Conservation (phyloP, 1,140 invertebrate species). For the Drosophila sturtevanti region DNA sequence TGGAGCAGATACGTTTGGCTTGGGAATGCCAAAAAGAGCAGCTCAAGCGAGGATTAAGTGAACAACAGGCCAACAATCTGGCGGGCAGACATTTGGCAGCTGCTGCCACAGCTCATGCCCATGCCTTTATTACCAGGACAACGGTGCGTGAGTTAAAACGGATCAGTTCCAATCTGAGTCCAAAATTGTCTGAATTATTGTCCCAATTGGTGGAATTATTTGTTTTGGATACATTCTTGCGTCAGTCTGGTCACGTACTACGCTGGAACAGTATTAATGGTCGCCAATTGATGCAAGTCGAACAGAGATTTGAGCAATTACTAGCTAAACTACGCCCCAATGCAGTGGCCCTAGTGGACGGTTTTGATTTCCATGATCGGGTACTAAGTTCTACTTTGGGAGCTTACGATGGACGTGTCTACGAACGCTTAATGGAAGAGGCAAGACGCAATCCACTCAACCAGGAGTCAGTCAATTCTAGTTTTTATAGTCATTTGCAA, state of each 20-base stretch:
- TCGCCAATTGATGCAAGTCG: constrained; percentile 86
- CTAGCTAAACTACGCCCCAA: constrained; percentile 90
- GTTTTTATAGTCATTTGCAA: constrained; percentile 89
- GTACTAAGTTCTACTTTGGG: constrained; percentile 92
- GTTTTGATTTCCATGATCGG: constrained; percentile 94
- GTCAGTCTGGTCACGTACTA: constrained; percentile 89
- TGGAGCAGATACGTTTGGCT: constrained; percentile 87
- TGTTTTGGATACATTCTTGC: constrained; percentile 88
- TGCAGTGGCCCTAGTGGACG: constrained; percentile 94
- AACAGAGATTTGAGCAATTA: constrained; percentile 87
- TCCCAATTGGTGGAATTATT: constrained; percentile 90
- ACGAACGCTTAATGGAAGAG: constrained; percentile 92
- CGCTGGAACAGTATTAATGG: constrained; percentile 86
- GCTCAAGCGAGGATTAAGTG: constrained; percentile 84
- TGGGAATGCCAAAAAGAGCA: constrained; percentile 83
- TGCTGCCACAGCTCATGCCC: constrained; percentile 89
- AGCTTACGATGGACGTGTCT: constrained; percentile 95
- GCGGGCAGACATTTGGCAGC: constrained; percentile 90
- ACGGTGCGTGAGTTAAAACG: constrained; percentile 85
- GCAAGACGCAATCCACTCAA: constrained; percentile 94
- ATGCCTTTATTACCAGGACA: constrained; percentile 87
- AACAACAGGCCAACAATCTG: constrained; percentile 92
- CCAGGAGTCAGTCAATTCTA: constrained; percentile 88
- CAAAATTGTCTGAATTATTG: constrained; percentile 85
- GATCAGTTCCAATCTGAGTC: constrained; percentile 82